phyloP scores from a whole-genome alignment of 2,797 vertebrate genomes.

The Rhabdophis nuchalis region DNA sequence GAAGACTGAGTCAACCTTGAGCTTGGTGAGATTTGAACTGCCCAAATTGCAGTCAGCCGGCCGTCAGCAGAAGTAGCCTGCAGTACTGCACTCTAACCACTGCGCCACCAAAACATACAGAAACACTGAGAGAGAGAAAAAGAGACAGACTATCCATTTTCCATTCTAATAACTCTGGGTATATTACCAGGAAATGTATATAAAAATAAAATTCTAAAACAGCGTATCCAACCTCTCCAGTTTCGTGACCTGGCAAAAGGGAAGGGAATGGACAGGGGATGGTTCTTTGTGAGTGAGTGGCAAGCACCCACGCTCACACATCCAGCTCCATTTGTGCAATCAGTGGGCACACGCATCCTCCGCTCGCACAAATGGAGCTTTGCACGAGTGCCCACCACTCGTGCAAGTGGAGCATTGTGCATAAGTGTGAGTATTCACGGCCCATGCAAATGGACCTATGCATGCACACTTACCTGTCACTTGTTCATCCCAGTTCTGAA shows the following conservation, averaged over 20 bases:
- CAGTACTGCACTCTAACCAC: no score
- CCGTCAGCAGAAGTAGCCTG: no score
- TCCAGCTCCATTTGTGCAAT: not conserved
- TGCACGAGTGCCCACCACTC: fast-evolving
- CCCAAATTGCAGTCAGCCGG: no score
- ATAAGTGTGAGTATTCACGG: not conserved
- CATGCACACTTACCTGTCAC: not conserved
- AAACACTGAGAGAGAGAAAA: not conserved
- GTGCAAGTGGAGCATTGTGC: not conserved
- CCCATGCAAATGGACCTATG: not conserved
- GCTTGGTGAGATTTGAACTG: no score
- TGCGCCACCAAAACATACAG: not conserved
- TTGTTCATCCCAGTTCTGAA: not conserved
- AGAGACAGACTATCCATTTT: not conserved
- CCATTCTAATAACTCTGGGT: not conserved
- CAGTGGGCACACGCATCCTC: not conserved
- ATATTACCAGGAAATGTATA: not conserved
- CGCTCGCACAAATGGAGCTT: not conserved
- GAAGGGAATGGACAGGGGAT: no score
- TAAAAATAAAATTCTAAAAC: not conserved
- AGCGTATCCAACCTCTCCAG: not conserved
- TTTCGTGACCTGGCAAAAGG: not conserved
- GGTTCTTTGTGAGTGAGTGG: not conserved
- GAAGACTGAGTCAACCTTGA: no score
- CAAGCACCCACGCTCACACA: not conserved